phyloP scores from a whole-genome alignment of 2,888 invertebrate genomes.

The Halocaridina rubra region DNA sequence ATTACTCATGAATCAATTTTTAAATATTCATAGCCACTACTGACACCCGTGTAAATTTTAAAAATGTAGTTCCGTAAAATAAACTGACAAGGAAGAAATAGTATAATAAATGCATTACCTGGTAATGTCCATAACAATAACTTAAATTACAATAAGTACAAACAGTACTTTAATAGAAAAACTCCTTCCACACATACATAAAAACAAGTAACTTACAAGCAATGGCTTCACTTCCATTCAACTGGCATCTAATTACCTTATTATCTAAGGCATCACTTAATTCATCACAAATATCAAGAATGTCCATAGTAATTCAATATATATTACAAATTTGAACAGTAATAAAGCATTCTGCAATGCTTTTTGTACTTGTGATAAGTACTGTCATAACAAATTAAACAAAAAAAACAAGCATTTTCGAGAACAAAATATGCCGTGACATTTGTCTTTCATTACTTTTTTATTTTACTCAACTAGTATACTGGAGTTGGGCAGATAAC shows the following conservation, averaged over 20 bases:
- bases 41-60: too few relatives aligned
- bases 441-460: not conserved
- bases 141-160: too few relatives aligned
- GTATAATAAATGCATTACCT: not conserved
- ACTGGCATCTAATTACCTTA: too few relatives aligned
- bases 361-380: not conserved
- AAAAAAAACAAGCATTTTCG: not conserved
- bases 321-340: not conserved
- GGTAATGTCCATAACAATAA: too few relatives aligned
- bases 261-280: not conserved
- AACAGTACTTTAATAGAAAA: too few relatives aligned
- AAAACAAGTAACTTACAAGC: too few relatives aligned
- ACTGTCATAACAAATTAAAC: not conserved
- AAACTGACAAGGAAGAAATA: not conserved
- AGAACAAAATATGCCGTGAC: too few relatives aligned
- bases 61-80: too few relatives aligned
- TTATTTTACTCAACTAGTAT: conserved; percentile 55
- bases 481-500: conserved; percentile 58
- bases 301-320: not conserved
- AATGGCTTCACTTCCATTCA: too few relatives aligned
- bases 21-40: too few relatives aligned
- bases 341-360: not conserved
- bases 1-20: too few relatives aligned
- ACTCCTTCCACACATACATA: too few relatives aligned
- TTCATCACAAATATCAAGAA: not conserved